Conservation (phyloP, 2,797 vertebrate species). For the Enteromius thamalakanensis region DNA sequence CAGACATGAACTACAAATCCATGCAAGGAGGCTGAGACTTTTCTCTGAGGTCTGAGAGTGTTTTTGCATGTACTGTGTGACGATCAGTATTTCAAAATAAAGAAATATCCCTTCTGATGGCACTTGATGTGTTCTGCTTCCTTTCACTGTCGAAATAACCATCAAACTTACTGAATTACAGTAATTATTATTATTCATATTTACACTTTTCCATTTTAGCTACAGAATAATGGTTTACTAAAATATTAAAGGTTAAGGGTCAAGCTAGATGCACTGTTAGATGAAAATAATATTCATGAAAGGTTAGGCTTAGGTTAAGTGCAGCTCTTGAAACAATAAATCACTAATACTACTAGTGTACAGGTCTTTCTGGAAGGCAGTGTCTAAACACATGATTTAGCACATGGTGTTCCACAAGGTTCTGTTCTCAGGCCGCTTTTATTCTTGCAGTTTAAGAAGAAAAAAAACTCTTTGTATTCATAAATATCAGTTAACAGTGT, state of each 20-base stretch:
- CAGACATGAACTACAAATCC: neutral
- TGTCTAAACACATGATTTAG: neutral
- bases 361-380: neutral
- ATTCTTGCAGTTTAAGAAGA: neutral
- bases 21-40: neutral
- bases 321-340: neutral
- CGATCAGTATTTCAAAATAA: slow-evolving; percentile 45
- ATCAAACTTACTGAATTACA: neutral
- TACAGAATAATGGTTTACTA: neutral
- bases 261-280: neutral
- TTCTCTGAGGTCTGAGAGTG: neutral
- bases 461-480: neutral
- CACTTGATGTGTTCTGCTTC: neutral
- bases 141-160: neutral
- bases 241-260: neutral
- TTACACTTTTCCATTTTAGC: neutral
- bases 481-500: neutral
- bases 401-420: neutral
- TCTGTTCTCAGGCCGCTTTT: neutral
- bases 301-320: neutral
- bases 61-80: slow-evolving; percentile 34
- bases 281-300: neutral
- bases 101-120: slow-evolving; percentile 46
- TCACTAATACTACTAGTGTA: neutral
- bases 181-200: neutral